phyloP scores from a whole-genome alignment of 1,140 invertebrate genomes.

The Calephelis virginiensis region DNA sequence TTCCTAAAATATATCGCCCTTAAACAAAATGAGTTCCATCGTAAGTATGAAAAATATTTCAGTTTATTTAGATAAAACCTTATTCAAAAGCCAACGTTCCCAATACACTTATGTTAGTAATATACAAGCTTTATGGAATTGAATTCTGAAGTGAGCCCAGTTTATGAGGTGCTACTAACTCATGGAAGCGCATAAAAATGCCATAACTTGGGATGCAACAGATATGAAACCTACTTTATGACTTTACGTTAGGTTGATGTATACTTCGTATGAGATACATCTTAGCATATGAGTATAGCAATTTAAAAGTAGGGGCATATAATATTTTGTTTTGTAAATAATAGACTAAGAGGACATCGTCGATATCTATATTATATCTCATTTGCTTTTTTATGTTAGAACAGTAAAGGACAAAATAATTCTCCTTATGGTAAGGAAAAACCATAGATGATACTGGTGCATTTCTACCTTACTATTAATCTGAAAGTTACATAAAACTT shows the following conservation, averaged over 20 bases:
- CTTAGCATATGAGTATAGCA: not conserved
- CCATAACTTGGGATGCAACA: constrained; percentile 62
- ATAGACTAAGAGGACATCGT: too few species aligned
- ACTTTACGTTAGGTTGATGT: constrained; percentile 16
- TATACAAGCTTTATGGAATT: constrained; percentile 59
- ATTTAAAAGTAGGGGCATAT: not conserved
- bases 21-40: not conserved
- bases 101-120: constrained; percentile 42
- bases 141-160: constrained; percentile 51
- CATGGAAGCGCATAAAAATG: constrained; percentile 60
- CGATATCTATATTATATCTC: too few species aligned
- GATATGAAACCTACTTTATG: constrained; percentile 54
- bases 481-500: too few species aligned
- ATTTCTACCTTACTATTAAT: too few species aligned
- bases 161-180: constrained; percentile 58
- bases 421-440: too few species aligned
- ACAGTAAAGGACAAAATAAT: too few species aligned
- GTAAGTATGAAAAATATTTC: constrained; percentile 5
- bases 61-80: constrained; percentile 1
- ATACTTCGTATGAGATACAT: not conserved
- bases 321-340: too few species aligned
- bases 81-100: constrained; percentile 24
- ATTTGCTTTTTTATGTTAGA: too few species aligned
- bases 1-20: not conserved
- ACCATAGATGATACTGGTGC: too few species aligned